A percentile compares a stretch with the other conserved stretches of the same genome.
Evolutionary conservation across 2,888 invertebrate species (phyloP).

Genomic region (Micropterix aruncella): DNA sequence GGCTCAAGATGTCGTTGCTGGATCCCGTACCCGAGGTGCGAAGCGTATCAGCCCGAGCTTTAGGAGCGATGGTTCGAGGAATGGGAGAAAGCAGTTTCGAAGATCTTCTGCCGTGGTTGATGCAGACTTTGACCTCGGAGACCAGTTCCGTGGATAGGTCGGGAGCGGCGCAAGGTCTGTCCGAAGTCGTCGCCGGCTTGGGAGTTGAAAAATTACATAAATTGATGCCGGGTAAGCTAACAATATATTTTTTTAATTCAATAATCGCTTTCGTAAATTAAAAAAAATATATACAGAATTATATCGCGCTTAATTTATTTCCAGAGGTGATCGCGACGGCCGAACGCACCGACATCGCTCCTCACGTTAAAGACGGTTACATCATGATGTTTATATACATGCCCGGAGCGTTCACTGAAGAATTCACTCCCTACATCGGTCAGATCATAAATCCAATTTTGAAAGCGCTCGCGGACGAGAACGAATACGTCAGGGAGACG

Average conservation of each 20-base stretch:
- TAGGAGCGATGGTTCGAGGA: constrained; percentile 95
- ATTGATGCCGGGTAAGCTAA: constrained; percentile 69
- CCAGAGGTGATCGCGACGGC: constrained; percentile 85
- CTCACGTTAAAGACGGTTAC: constrained; percentile 98
- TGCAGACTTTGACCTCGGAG: constrained; percentile 94
- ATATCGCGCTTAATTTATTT: no score
- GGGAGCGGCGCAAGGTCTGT: constrained; percentile 93
- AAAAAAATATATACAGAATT: no score
- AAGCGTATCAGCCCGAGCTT: constrained; percentile 87
- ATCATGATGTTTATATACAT: constrained; percentile 99
- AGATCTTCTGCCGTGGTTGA: constrained; percentile 94
- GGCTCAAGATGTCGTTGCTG: constrained; percentile 84
- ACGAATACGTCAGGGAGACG: constrained; percentile 96
- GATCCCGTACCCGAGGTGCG: constrained; percentile 97
- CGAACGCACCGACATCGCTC: constrained; percentile 82
- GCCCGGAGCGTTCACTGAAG: constrained; percentile 91
- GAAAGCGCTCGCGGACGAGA: constrained; percentile 96
- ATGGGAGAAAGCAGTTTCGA: constrained; percentile 96
- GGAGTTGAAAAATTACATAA: constrained; percentile 91
- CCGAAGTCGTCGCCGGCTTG: constrained; percentile 92
- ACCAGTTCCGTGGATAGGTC: constrained; percentile 89
- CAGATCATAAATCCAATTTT: constrained; percentile 95
- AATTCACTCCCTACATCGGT: constrained; percentile 91
- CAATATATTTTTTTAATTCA: constrained; percentile 1
- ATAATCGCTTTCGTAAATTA: no score